A percentile compares a stretch with the other conserved stretches of the same genome.
Evolutionary conservation across 1,140 invertebrate species (phyloP).

Genomic region (Orius insidiosus): DNA sequence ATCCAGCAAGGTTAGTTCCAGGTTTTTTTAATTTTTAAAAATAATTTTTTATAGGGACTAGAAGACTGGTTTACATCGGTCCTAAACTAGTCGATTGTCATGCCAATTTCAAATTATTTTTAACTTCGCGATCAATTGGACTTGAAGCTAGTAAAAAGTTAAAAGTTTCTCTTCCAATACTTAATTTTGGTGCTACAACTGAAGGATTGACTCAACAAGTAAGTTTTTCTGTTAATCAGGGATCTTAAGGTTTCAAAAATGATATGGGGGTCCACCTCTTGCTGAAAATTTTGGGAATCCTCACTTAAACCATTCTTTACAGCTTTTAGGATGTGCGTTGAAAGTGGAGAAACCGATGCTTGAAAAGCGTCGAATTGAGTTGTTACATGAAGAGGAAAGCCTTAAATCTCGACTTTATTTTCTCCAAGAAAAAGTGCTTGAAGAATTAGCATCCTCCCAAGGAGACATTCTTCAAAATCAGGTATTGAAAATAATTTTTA

Average conservation of each 20-base stretch:
- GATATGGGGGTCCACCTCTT: no score
- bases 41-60: conserved; percentile 25
- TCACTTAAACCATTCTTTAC: no score
- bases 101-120: conserved; percentile 58
- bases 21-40: conserved; percentile 6
- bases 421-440: conserved; percentile 65
- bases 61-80: conserved; percentile 49
- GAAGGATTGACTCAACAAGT: conserved; percentile 59
- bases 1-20: conserved; percentile 36
- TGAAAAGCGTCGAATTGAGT: conserved; percentile 46
- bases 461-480: conserved; percentile 82
- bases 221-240: conserved; percentile 11
- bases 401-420: conserved; percentile 58
- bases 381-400: conserved; percentile 56
- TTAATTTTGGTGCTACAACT: conserved; percentile 72
- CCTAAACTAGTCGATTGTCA: conserved; percentile 72
- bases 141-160: not conserved
- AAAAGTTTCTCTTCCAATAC: conserved; percentile 29
- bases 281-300: no score
- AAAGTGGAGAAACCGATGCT: conserved; percentile 71
- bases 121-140: conserved; percentile 41
- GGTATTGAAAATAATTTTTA: no score
- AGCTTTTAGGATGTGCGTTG: conserved; percentile 37
- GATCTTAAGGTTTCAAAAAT: not conserved
- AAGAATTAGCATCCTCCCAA: conserved; percentile 59